Evolutionary conservation across 2,113 vertebrate genomes (phyloP), one percentile per base, ranked within the genome.

Genomic region (Hypanus sabinus): DNA sequence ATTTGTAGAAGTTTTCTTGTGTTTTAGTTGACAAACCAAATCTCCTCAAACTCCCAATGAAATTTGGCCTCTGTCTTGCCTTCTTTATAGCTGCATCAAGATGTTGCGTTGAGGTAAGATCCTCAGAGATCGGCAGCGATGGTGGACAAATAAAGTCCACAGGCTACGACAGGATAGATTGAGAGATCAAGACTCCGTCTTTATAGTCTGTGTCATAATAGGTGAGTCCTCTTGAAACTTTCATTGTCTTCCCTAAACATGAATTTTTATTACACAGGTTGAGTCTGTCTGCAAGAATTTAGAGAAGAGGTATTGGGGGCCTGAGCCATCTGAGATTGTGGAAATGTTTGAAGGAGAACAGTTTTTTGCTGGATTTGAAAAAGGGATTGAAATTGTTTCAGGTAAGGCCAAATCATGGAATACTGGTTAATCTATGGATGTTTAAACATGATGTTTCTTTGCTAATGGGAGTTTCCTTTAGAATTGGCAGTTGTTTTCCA

Each of bases 361-460:
- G 93, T 99, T 99, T 95, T 99, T 98, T 46, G 99, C 98, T 0
- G 98, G 98, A 94, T 99, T 99, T 94, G 99, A 99, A 95, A 96
- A 95, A 88, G 99, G 99, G 95, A 97, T 99, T 24, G 97, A 96
- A 76, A 96, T 99, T 5, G 97, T 96, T 77, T 96, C 97, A 94
- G 98, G 98, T 99, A 96, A 94, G 65, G 27, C n/a, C 77, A 83
- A 27, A 2, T 55, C 14, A 65, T 46, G 65, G n/a, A 81, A n/a
- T 38, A 11, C 8, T 60, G 71, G 79, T n/a, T 7, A 12, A 24
- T 70, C 57, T 20, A 68, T 55, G 27, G 10, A 77, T 81, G 36
- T 38, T 5, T 68, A n/a, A 77, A 11, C 22, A 22, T 60, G 57
- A 20, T 33, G 60, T 68, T 18, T 16, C 60, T 33, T 6, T 68